Evolutionary conservation across 2,888 invertebrate species (phyloP), one percentile per base, ranked within the genome.

Genomic region (Fabriciana adippe): DNA sequence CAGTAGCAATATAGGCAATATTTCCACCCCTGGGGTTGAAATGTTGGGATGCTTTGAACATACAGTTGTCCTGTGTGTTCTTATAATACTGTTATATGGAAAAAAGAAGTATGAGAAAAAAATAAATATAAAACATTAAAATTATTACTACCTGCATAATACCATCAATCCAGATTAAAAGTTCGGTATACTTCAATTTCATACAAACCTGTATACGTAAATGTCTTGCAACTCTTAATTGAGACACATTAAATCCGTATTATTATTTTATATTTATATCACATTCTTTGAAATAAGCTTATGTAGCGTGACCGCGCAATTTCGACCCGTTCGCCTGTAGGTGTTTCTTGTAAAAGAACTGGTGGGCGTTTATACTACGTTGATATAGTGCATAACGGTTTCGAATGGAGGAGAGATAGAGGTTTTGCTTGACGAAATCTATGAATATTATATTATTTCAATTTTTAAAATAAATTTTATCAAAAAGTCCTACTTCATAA

Each of bases 331-430:
- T 75, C 72, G 78, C 74, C 72, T 70, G 76, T 78, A 81, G 81
- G 82, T 81, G 83, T 79, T 78, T 73, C 75, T 76, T 80, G 81
- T 81, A 80, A 79, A 77, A 74, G 72, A 73, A 72, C 70, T 74
- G 73, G 86, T 86, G 80, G 85, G 86, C 80, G 84, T 78, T 75
- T 75, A 64, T 70, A 72, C 78, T 76, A 69, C 62, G 51, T 72
- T 73, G 73, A 73, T 74, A 71, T 75, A 73, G 68, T 73, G 74
- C 72, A 73, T 75, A 75, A 76, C 76, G 72, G 73, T 74, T 72
- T 53, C n/a, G 56, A 50, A 16, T 18, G 6, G 31, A 55, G 67
- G 78, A 77, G 75, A 76, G 75, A 75, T 76, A 75, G 70, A 72
- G 73, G 76, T 65, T 72, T 72, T 31, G 2, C 35, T 31, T 59